Percentiles rank a stretch among this genome's conserved stretches.
These are phyloP conservation scores for Emys orbicularis DNA, from an alignment of 2,797 vertebrate genomes.

Conservation along the genomic window DNA sequence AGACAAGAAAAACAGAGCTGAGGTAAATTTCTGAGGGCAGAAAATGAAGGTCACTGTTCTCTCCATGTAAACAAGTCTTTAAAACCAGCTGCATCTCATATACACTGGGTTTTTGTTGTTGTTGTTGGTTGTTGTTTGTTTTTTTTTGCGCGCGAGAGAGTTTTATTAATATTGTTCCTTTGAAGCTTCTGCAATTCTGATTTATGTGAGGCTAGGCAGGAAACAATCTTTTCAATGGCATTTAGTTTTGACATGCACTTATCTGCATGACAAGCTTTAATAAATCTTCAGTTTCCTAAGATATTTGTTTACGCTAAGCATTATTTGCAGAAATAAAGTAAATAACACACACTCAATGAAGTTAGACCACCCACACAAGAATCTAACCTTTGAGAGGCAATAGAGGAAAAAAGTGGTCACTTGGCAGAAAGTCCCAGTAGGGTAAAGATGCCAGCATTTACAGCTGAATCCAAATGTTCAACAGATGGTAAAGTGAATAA, in stretches of 20 bases:
- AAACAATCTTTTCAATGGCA: background rate
- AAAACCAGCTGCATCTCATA: background rate
- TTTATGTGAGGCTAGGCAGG: constrained; percentile 9
- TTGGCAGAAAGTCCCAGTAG: constrained; percentile 60
- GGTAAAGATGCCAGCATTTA: constrained; percentile 53
- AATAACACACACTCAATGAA: background rate
- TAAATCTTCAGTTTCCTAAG: constrained; percentile 22
- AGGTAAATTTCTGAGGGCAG: background rate
- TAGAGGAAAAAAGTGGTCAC: constrained; percentile 57
- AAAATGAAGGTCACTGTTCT: background rate
- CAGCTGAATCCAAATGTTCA: constrained; percentile 76
- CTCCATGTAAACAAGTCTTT: constrained; percentile 5
- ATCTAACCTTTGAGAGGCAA: constrained; percentile 33
- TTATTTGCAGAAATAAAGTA: constrained; percentile 22
- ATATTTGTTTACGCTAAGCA: constrained; percentile 17
- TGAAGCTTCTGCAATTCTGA: constrained; percentile 32
- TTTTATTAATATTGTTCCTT: constrained; percentile 17
- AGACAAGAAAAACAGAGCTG: background rate
- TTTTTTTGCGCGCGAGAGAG: background rate
- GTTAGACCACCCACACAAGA: background rate
- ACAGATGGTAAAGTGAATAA: constrained; percentile 80
- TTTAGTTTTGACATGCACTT: constrained; percentile 25
- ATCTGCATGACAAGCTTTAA: background rate
- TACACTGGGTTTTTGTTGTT: background rate
- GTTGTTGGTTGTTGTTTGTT: too few species aligned